Percentiles rank a stretch among this genome's conserved stretches.
phyloP scores from a whole-genome alignment of 2,113 vertebrate species.

The Nansenia antarctica region DNA sequence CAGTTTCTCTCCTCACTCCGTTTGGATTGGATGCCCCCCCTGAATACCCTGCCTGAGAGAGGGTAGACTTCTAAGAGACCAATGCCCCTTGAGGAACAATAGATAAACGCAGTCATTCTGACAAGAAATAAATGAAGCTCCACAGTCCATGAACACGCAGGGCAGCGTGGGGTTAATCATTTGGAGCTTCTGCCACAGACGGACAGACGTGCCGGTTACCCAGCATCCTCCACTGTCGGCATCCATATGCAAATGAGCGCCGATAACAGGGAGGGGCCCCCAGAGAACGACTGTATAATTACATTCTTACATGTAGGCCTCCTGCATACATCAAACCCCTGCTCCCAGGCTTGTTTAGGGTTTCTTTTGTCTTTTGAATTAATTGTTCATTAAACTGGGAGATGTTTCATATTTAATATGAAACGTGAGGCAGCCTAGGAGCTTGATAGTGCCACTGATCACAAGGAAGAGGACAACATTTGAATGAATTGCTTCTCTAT shows the following conservation, averaged over 20 bases:
- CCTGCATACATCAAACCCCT: neutral
- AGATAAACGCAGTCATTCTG: neutral
- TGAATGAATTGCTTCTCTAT: neutral
- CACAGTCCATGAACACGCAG: neutral
- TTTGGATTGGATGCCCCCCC: constrained; percentile 3
- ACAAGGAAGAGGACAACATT: neutral
- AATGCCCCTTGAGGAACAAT: neutral
- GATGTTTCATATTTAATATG: neutral
- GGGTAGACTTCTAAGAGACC: neutral
- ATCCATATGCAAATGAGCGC: constrained; percentile 8
- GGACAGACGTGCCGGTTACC: constrained; percentile 1
- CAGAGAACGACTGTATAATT: neutral
- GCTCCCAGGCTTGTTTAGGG: neutral
- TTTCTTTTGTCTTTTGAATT: neutral
- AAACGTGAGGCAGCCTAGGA: too few species aligned
- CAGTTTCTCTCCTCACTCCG: neutral
- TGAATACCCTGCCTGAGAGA: neutral
- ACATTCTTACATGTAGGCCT: neutral
- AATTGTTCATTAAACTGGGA: neutral
- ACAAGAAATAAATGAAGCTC: neutral
- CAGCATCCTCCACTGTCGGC: neutral
- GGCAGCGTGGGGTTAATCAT: neutral
- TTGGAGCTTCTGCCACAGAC: neutral
- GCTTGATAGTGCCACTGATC: too few species aligned
- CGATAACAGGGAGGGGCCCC: neutral